Conservation (phyloP, 2,113 vertebrate genomes). For the rabbit (Oryctolagus cuniculus) region DNA sequence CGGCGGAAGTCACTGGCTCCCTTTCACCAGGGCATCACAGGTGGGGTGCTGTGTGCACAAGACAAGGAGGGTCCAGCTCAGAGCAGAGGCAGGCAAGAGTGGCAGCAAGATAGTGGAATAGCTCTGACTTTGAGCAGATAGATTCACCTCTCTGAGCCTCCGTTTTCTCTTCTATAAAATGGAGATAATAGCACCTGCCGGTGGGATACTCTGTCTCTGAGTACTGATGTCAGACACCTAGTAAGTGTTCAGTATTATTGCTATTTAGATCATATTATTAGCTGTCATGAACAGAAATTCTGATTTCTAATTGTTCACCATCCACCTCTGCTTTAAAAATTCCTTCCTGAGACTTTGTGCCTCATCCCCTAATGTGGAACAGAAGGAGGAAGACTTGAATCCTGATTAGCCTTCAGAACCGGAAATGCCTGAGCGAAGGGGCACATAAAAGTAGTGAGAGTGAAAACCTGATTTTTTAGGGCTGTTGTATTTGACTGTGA, state of each 20-base stretch:
- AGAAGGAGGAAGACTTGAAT: slow-evolving; percentile 15
- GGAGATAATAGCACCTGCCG: background rate
- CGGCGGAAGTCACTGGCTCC: slow-evolving; percentile 81
- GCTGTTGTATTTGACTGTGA: slow-evolving; percentile 23
- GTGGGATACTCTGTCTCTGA: background rate
- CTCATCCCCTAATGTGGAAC: slow-evolving; percentile 8
- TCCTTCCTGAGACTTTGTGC: slow-evolving; percentile 5
- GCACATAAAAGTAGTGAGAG: background rate
- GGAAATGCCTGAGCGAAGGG: slow-evolving; percentile 36
- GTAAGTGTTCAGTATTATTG: background rate
- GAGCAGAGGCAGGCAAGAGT: slow-evolving; percentile 61
- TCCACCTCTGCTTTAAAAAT: background rate
- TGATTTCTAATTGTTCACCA: background rate
- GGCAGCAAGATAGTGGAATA: slow-evolving; percentile 44
- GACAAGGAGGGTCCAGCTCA: slow-evolving; percentile 48
- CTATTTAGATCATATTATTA: slow-evolving; percentile 5
- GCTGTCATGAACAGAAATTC: slow-evolving; percentile 24
- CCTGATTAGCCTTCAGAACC: slow-evolving; percentile 43
- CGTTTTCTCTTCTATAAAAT: slow-evolving; percentile 26
- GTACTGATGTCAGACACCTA: slow-evolving; percentile 20
- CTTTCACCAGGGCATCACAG: slow-evolving; percentile 83
- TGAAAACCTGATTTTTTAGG: slow-evolving; percentile 52
- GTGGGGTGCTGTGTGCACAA: slow-evolving; percentile 70
- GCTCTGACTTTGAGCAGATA: slow-evolving; percentile 54
- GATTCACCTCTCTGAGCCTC: slow-evolving; percentile 42